Evolutionary conservation across 2,113 vertebrate genomes (phyloP), one percentile per base, ranked within the genome.

Genomic region (Platysteira castanea): DNA sequence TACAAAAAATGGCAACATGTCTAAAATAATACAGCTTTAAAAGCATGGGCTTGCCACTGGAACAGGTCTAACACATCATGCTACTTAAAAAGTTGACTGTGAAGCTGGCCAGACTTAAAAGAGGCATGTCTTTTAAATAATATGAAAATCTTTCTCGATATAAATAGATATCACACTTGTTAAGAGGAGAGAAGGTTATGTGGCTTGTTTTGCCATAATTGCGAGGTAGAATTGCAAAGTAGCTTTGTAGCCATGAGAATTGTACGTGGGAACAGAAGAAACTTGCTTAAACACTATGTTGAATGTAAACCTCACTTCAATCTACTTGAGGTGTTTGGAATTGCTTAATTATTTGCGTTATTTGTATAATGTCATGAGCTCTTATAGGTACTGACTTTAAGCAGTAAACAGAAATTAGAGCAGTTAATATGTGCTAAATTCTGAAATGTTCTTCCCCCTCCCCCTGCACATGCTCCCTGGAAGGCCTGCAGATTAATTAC

Each of bases 281-380:
- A 86, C 93, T 93, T 95, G 82, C 75, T 96, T 92, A 91, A 94
- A 94, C 59, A 13, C 63, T 96, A 57, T 92, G 82, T 78, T 96
- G 96, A 87, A 95, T 94, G 94, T 97, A 97, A 96, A 97, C 84
- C 95, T 97, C 44, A 73, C 75, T 76, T 97, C 33, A 89, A 9
- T 74, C 71, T 65, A 68, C 33, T 84, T 94, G 56, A 80, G 50
- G 78, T 95, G 95, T 91, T 95, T 90, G 49, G 70, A 86, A 92
- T 92, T 95, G 50, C 85, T 87, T 87, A 87, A 91, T 95, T 96
- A 80, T 56, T 71, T 91, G 22, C 9, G 7, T 88, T 94, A 90
- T 78, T 91, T 76, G 41, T 79, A 2, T 56, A 46, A 22, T 50
- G 56, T 79, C 44, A 13, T 80, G 54, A 61, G 63, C 7, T 96